Conservation (phyloP, 2,113 vertebrate species). For the Nothobranchius furzeri region DNA sequence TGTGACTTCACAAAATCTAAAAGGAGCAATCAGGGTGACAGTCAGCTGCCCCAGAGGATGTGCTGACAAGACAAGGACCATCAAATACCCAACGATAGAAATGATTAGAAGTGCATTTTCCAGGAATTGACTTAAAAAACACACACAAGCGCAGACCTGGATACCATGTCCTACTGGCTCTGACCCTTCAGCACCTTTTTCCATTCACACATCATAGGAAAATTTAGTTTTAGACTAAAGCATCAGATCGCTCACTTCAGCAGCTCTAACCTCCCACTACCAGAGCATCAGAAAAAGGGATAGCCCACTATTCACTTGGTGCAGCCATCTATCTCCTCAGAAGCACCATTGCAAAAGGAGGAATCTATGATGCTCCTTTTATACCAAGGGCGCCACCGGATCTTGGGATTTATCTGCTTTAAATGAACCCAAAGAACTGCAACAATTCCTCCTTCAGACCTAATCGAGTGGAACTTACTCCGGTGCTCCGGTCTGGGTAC, state of each 20-base stretch:
- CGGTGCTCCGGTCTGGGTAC: conserved; percentile 90
- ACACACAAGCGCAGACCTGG: too few relatives aligned
- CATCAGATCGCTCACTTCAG: not conserved
- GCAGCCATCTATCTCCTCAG: conserved; percentile 11
- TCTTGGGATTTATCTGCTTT: not conserved
- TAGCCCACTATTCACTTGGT: conserved; percentile 33
- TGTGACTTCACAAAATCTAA: conserved; percentile 32
- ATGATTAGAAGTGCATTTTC: too few relatives aligned
- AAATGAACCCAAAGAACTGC: not conserved
- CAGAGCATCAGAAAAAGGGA: not conserved
- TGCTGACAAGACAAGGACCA: conserved; percentile 30
- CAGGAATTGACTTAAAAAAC: too few relatives aligned
- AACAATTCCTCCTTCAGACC: not conserved
- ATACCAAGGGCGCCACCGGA: conserved; percentile 20
- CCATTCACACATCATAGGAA: too few relatives aligned
- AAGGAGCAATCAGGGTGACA: conserved; percentile 30
- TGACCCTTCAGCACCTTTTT: conserved; percentile 4
- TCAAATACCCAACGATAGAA: too few relatives aligned
- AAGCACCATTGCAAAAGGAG: conserved; percentile 16
- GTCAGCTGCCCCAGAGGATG: conserved; percentile 17
- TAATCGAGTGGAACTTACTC: conserved; percentile 80
- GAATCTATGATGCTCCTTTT: conserved; percentile 11
- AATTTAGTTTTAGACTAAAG: too few relatives aligned
- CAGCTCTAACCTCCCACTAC: not conserved
- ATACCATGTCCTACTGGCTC: conserved; percentile 1